Percentiles rank a stretch among this genome's conserved stretches.
Evolutionary conservation across 2,113 vertebrate genomes (phyloP).

Genomic region (Brachionichthys hirsutus): DNA sequence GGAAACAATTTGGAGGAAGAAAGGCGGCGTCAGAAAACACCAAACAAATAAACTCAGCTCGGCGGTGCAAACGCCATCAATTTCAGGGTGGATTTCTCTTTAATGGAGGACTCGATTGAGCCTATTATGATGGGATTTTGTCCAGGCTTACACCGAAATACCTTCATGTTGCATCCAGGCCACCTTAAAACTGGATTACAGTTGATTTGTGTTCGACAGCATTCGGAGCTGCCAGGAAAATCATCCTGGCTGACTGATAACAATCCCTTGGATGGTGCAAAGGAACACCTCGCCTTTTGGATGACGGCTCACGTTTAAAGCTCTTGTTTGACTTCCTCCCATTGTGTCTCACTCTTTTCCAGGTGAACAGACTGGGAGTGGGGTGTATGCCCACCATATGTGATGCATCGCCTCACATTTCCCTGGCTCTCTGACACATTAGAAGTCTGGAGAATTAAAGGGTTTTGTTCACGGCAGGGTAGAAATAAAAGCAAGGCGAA

Average conservation of each 20-base stretch:
- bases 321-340: not conserved
- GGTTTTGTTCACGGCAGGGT: slow-evolving; percentile 26
- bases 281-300: slow-evolving; percentile 2
- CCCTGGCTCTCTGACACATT: not conserved
- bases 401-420: slow-evolving; percentile 6
- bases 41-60: not conserved
- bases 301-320: slow-evolving; percentile 24
- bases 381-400: slow-evolving; percentile 1
- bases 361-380: slow-evolving; percentile 36
- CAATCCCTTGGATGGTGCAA: slow-evolving; percentile 24
- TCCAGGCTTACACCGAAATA: slow-evolving; percentile 23
- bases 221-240: slow-evolving; percentile 36
- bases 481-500: slow-evolving; percentile 7
- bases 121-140: slow-evolving; percentile 29
- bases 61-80: not conserved
- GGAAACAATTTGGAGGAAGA: slow-evolving; percentile 12
- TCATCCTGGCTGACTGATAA: slow-evolving; percentile 24
- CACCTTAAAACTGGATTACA: slow-evolving; percentile 31
- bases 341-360: slow-evolving; percentile 33
- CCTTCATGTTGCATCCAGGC: slow-evolving; percentile 31
- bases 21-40: not conserved
- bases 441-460: slow-evolving; percentile 15
- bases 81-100: slow-evolving; percentile 5
- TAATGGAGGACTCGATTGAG: slow-evolving; percentile 16
- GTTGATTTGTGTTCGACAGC: slow-evolving; percentile 35